Conservation (phyloP, 2,888 invertebrate species). For the Theristus sp. region DNA sequence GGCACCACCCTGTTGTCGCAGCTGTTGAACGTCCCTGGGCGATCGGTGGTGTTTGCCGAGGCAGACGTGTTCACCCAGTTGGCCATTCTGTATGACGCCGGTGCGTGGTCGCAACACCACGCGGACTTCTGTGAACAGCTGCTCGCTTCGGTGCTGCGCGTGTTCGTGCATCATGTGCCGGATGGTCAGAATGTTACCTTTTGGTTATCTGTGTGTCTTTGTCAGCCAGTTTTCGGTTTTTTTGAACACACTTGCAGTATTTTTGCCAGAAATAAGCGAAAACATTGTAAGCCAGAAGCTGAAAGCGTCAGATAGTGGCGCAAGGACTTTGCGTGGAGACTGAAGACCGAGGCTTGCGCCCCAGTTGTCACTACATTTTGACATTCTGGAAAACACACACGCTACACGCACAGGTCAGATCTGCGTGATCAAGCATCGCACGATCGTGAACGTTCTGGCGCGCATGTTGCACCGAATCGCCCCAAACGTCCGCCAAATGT, state of each 20-base stretch:
- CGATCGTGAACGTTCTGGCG: background rate
- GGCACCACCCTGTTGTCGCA: background rate
- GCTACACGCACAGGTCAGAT: too few relatives aligned
- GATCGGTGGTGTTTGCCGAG: background rate
- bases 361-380: too few relatives aligned
- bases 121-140: background rate
- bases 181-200: too few relatives aligned
- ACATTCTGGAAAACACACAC: too few relatives aligned
- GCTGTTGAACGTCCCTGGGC: background rate
- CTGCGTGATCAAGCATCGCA: background rate
- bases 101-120: background rate
- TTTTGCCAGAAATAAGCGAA: too few relatives aligned
- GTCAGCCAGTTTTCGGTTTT: too few relatives aligned
- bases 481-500: background rate
- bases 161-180: background rate
- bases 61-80: background rate
- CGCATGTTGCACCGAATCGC: background rate
- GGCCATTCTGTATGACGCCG: background rate
- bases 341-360: too few relatives aligned
- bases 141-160: background rate
- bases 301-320: too few relatives aligned
- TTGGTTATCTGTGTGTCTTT: too few relatives aligned
- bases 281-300: too few relatives aligned
- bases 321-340: too few relatives aligned
- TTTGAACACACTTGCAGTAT: too few relatives aligned